Base-by-base conservation (phyloP, 2,888 invertebrate genomes). In the Orthonevra nobilis region DNA sequence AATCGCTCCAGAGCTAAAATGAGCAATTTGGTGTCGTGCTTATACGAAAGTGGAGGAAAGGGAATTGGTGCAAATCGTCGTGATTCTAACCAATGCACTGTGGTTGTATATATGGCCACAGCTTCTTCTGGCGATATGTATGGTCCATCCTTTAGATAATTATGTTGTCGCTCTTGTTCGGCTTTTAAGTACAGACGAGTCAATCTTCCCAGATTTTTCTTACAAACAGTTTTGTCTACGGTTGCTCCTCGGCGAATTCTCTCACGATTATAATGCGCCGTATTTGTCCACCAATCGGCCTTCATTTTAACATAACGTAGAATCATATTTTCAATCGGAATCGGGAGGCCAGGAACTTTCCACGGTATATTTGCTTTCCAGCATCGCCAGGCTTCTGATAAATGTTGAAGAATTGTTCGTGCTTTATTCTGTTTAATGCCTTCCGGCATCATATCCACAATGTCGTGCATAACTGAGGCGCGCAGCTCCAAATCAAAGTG, bases 381-480 rank as follows among this genome's bases (percentile, higher is more conserved):
- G 89, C 99, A 99, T 69, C 99, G 90, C 99, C 99, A 99, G 0
- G 99, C 99, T 89, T 99, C 99, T 23, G 97, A 98, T 75, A 99
- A 90, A 91, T 99, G 99, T 87, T 99, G 99, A 83, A 99, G 91
- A 84, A 99, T 99, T 2, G 99, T 99, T 83, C 99, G 92, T 0
- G 99, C 99, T 89, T 99, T 99, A 90, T 99, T 99, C 89, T 99
- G 99, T 87, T 99, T 99, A 87, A 99, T 99, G 82, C 99, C 99
- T 89, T 99, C 99, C 0, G 99, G 99, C 99, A 99, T 99, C 99
- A 99, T 99, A 86, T 99, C 99, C n/a, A 99, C 95, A 82, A 99
- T 99, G 86, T 99, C 99, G 90, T 95, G 94, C 95, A 95, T 95
- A 1, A 96, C 99, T 0, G 98, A 98, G 10, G 98, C 98, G 83